Evolutionary conservation across 1,140 invertebrate species (phyloP).

Genomic region (Lithobius niger): DNA sequence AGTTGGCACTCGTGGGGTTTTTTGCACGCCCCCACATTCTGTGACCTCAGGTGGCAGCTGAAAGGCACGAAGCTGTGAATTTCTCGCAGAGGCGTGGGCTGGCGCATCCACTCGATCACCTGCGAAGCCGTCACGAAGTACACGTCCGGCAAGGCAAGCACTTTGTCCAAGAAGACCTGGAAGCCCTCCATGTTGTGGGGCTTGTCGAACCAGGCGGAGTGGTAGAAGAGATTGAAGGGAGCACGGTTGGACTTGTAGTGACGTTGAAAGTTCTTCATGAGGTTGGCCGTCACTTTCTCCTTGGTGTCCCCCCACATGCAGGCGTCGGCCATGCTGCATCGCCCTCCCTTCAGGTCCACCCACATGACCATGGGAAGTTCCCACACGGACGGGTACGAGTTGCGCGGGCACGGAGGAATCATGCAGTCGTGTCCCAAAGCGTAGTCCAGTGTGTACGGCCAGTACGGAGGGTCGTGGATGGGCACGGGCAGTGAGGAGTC

Average conservation of each 20-base stretch:
- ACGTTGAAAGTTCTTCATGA: constrained; percentile 86
- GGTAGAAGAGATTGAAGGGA: constrained; percentile 83
- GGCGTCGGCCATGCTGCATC: constrained; percentile 90
- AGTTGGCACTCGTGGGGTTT: constrained; percentile 4
- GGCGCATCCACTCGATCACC: constrained; percentile 78
- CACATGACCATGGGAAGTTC: constrained; percentile 95
- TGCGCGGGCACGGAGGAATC: constrained; percentile 86
- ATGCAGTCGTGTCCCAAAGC: constrained; percentile 87
- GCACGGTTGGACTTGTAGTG: constrained; percentile 87
- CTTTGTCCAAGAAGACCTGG: constrained; percentile 77
- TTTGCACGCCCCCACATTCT: no score
- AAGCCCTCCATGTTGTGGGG: constrained; percentile 89
- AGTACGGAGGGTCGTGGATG: constrained; percentile 77
- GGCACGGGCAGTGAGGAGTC: constrained; percentile 86
- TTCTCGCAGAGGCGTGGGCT: constrained; percentile 66
- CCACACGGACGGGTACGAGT: constrained; percentile 54
- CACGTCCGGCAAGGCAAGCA: constrained; percentile 77
- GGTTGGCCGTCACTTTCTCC: constrained; percentile 83
- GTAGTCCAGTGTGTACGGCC: constrained; percentile 82
- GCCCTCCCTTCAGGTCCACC: constrained; percentile 83
- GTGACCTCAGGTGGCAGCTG: constrained; percentile 54
- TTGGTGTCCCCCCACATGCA: constrained; percentile 49
- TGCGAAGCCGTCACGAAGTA: constrained; percentile 88
- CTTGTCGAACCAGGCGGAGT: constrained; percentile 90
- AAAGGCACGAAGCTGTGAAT: constrained; percentile 74